Evolutionary conservation across 2,113 vertebrate species (phyloP).

Genomic region (Anas platyrhynchos): DNA sequence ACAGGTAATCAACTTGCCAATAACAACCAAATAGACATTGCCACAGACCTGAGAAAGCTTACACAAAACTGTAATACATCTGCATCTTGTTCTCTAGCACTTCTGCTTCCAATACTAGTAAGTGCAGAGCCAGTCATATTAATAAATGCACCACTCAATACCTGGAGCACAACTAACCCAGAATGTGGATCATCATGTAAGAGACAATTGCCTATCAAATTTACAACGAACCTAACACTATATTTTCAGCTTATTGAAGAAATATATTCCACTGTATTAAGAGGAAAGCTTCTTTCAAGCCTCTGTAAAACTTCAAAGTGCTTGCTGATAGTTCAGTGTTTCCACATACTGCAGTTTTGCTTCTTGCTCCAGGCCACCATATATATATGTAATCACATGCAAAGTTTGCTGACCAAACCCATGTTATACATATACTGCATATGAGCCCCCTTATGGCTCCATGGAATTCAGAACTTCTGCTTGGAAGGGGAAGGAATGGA

Average conservation of each 20-base stretch:
- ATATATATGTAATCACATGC: background rate
- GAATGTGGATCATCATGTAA: background rate
- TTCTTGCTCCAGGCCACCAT: accelerated
- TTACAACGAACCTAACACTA: background rate
- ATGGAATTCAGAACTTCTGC: background rate
- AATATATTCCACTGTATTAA: background rate
- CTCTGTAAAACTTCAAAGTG: background rate
- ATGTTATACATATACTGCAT: accelerated
- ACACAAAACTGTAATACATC: background rate
- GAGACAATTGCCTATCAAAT: background rate
- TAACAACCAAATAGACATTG: background rate
- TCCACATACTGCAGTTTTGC: background rate
- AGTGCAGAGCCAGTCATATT: background rate
- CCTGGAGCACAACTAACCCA: background rate
- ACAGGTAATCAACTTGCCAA: accelerated
- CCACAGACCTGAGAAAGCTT: background rate
- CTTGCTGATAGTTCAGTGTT: background rate
- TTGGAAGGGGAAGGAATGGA: background rate
- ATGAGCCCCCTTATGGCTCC: background rate
- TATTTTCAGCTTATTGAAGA: background rate
- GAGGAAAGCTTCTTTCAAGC: background rate
- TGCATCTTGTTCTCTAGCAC: background rate
- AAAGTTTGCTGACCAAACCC: background rate
- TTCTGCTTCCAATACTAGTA: background rate
- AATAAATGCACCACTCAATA: background rate